Evolutionary conservation across 2,113 vertebrate genomes (phyloP).

Genomic region (Crotophaga sulcirostris): DNA sequence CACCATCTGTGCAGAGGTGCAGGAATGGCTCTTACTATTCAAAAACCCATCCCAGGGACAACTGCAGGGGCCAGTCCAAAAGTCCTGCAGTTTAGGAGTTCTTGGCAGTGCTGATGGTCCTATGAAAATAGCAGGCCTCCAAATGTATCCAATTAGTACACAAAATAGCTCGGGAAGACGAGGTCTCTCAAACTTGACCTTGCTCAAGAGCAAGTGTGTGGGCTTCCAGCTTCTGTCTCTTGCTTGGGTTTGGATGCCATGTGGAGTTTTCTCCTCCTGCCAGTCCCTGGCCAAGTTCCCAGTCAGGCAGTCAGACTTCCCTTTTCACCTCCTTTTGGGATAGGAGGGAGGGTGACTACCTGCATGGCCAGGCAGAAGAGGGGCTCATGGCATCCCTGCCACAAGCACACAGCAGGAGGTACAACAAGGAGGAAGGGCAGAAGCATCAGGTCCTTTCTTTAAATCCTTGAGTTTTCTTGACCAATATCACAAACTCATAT

Average conservation of each 20-base stretch:
- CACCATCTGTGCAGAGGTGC: neutral
- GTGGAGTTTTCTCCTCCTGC: accelerated
- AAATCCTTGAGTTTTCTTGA: neutral
- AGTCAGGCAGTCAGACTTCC: accelerated
- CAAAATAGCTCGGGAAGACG: neutral
- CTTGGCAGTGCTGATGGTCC: accelerated
- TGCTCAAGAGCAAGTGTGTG: too few species aligned
- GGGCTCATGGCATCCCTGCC: neutral
- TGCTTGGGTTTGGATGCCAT: neutral
- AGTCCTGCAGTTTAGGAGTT: neutral
- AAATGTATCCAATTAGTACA: neutral
- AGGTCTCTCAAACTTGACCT: neutral
- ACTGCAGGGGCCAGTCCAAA: neutral
- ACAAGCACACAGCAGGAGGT: neutral
- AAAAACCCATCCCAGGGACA: neutral
- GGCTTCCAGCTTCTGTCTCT: neutral
- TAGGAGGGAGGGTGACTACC: neutral
- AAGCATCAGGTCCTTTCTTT: neutral
- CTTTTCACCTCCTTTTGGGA: neutral
- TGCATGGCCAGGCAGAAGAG: neutral
- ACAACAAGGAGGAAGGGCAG: neutral
- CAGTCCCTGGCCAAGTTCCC: neutral
- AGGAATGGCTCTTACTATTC: neutral
- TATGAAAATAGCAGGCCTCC: neutral
- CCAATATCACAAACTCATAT: neutral